Evolutionary conservation across 2,113 vertebrate genomes (phyloP).

Genomic region (Siniperca knerii): DNA sequence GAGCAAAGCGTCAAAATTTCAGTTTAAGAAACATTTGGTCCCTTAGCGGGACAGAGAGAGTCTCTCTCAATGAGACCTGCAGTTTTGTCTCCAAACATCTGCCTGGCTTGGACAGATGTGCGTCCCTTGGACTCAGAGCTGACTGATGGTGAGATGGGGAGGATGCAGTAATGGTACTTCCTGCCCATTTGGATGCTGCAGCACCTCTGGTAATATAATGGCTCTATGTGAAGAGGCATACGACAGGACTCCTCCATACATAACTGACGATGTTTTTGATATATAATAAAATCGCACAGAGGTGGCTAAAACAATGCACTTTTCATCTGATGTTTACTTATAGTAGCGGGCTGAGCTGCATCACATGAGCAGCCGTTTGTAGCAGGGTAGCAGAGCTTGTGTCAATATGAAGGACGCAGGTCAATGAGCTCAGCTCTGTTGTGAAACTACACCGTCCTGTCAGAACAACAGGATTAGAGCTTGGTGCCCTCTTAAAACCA

Average conservation of each 20-base stretch:
- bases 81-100: constrained; percentile 44
- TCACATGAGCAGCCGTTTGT: constrained; percentile 18
- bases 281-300: not conserved
- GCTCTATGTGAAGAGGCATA: not conserved
- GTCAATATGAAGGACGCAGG: constrained; percentile 52
- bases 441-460: constrained; percentile 73
- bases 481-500: constrained; percentile 67
- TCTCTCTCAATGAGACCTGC: constrained; percentile 19
- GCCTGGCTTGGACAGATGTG: constrained; percentile 33
- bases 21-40: constrained; percentile 52
- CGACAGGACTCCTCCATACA: not conserved
- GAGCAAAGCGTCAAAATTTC: constrained; percentile 52
- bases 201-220: not conserved
- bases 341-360: not conserved
- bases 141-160: not conserved
- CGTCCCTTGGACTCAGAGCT: constrained; percentile 5
- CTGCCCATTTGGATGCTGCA: constrained; percentile 4
- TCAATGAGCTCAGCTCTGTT: constrained; percentile 68
- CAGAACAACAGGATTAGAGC: constrained; percentile 78
- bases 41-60: constrained; percentile 29
- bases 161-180: not conserved
- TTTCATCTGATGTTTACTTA: constrained; percentile 6
- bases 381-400: constrained; percentile 21
- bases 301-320: not conserved
- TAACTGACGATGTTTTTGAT: not conserved